Conservation (phyloP, 2,113 vertebrate species). For the Coreoperca whiteheadi region DNA sequence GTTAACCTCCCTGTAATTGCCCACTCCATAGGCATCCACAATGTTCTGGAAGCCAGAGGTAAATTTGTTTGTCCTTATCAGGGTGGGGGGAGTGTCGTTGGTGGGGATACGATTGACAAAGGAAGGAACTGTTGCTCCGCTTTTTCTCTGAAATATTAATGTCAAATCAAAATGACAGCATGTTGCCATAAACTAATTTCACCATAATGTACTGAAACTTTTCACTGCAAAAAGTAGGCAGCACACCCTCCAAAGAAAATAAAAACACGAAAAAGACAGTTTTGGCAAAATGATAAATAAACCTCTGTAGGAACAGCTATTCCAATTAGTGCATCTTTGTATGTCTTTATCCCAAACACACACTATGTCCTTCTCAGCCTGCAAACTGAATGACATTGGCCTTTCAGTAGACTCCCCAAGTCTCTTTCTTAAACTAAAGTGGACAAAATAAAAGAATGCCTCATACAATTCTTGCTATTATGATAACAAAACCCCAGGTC, state of each 20-base stretch:
- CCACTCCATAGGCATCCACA: conserved; percentile 97
- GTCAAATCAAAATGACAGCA: conserved; percentile 15
- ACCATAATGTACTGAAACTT: neutral
- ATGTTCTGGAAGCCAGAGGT: conserved; percentile 98
- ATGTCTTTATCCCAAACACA: neutral
- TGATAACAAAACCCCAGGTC: neutral
- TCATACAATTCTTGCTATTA: neutral
- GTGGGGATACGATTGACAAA: conserved; percentile 96
- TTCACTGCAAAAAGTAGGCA: neutral
- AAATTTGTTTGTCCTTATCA: conserved; percentile 97
- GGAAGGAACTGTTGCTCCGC: conserved; percentile 91
- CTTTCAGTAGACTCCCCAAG: neutral
- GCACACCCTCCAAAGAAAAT: neutral
- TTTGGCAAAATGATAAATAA: neutral
- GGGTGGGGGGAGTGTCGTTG: conserved; percentile 92
- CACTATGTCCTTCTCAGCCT: neutral
- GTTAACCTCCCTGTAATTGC: conserved; percentile 94
- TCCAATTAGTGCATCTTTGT: neutral
- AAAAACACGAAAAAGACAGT: neutral
- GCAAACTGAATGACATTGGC: conserved; percentile 14
- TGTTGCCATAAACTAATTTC: neutral
- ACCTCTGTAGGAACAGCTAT: neutral
- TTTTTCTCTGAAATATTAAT: conserved; percentile 87
- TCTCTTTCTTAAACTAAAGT: neutral
- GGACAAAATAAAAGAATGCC: neutral